phyloP scores from a whole-genome alignment of 2,888 invertebrate species.

The Eupeodes luniger region DNA sequence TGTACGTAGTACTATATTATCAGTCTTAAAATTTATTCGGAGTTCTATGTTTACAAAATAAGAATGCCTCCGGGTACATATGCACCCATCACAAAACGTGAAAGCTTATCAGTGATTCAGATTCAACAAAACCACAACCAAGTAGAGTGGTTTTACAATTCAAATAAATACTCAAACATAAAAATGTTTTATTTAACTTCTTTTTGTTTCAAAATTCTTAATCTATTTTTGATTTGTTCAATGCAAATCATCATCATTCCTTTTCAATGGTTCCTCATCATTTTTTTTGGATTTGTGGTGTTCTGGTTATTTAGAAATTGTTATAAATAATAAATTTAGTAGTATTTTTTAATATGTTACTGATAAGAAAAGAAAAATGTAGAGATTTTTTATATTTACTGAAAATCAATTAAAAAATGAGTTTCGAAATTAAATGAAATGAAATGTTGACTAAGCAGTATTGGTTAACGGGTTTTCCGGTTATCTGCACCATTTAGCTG shows the following conservation, averaged over 20 bases:
- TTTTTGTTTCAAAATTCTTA: background rate
- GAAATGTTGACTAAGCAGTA: background rate
- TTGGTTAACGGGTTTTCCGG: background rate
- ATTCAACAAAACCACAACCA: slow-evolving; percentile 9
- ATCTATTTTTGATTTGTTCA: background rate
- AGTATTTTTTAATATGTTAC: no score
- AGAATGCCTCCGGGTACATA: background rate
- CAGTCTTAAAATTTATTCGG: background rate
- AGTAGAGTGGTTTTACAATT: background rate
- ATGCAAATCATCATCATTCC: no score
- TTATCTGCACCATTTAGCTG: background rate
- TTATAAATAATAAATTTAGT: no score
- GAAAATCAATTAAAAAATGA: background rate
- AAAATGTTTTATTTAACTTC: slow-evolving; percentile 4
- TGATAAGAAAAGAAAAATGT: no score
- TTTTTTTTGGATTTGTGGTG: no score
- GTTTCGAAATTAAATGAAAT: background rate
- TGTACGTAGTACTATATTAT: background rate
- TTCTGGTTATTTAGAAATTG: no score
- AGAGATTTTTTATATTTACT: background rate
- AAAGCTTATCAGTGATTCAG: slow-evolving; percentile 16
- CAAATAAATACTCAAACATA: slow-evolving; percentile 10
- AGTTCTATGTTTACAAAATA: background rate
- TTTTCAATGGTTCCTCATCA: no score
- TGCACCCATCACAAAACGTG: background rate